These are phyloP conservation scores for Macrosoma leucophasiata DNA, from an alignment of 2,888 invertebrate species.

Conservation along the genomic window DNA sequence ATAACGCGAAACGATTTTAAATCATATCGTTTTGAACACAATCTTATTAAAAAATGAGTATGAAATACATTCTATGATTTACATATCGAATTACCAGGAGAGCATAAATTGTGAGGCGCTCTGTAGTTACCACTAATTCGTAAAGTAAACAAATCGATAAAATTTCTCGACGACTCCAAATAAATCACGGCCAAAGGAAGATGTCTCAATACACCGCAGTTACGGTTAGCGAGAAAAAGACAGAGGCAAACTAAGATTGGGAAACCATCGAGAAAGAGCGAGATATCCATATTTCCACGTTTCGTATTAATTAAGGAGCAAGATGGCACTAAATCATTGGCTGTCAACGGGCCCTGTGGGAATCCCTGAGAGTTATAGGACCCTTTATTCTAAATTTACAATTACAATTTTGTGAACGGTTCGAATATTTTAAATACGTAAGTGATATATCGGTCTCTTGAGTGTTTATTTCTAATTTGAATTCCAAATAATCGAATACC, in stretches of 20 bases:
- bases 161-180: constrained; percentile 49
- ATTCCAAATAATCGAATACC: constrained; percentile 16
- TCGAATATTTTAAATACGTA: constrained; percentile 58
- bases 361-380: constrained; percentile 70
- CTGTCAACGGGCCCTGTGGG: constrained; percentile 73
- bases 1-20: background rate
- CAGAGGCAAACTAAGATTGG: constrained; percentile 18
- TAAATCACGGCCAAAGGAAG: constrained; percentile 62
- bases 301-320: constrained; percentile 68
- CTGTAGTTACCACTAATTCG: constrained; percentile 62
- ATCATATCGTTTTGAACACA: constrained; percentile 27
- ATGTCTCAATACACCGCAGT: constrained; percentile 62
- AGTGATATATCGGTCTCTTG: constrained; percentile 51
- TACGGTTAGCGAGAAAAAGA: constrained; percentile 41
- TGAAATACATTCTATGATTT: constrained; percentile 39
- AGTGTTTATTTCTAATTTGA: constrained; percentile 29
- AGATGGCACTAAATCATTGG: constrained; percentile 66
- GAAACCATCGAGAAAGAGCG: constrained; percentile 35
- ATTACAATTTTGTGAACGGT: constrained; percentile 69
- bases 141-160: constrained; percentile 73
- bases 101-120: constrained; percentile 53
- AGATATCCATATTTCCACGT: constrained; percentile 40
- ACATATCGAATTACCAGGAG: constrained; percentile 54
- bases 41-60: constrained; percentile 28
- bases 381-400: constrained; percentile 74